Evolutionary conservation across 2,888 invertebrate genomes (phyloP).

Genomic region (Drosophila prostipennis): DNA sequence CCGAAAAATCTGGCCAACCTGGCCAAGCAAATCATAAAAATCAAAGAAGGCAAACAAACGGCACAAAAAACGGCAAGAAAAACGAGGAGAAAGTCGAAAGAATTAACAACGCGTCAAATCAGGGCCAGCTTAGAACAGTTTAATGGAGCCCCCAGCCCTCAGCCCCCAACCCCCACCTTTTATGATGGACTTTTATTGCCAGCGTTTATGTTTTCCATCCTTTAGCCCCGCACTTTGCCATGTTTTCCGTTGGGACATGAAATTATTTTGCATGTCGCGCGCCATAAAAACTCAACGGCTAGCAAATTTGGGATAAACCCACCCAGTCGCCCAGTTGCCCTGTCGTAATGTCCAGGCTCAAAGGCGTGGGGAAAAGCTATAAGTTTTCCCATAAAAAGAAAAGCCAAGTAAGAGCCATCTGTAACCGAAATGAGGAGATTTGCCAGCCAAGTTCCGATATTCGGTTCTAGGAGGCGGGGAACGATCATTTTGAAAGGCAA

Average conservation of each 20-base stretch:
- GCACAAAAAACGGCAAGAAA: constrained; percentile 4
- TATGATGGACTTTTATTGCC: constrained; percentile 73
- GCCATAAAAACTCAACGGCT: constrained; percentile 65
- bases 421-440: constrained; percentile 15
- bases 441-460: constrained; percentile 1
- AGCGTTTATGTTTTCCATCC: constrained; percentile 43
- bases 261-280: constrained; percentile 69
- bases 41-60: constrained; percentile 23
- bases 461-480: background rate
- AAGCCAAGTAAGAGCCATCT: constrained; percentile 13
- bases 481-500: background rate
- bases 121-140: constrained; percentile 61
- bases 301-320: constrained; percentile 70
- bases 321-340: constrained; percentile 2
- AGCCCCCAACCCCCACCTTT: constrained; percentile 31
- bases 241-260: constrained; percentile 45
- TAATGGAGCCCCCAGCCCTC: constrained; percentile 49
- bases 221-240: background rate
- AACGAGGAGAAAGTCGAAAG: constrained; percentile 30
- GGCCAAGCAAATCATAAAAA: constrained; percentile 42
- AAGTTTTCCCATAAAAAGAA: constrained; percentile 12
- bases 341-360: background rate
- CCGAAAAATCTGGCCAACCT: constrained; percentile 27
- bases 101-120: constrained; percentile 76
- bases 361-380: background rate